Conservation (phyloP, 2,888 invertebrate species). For the Anoncus sp. region DNA sequence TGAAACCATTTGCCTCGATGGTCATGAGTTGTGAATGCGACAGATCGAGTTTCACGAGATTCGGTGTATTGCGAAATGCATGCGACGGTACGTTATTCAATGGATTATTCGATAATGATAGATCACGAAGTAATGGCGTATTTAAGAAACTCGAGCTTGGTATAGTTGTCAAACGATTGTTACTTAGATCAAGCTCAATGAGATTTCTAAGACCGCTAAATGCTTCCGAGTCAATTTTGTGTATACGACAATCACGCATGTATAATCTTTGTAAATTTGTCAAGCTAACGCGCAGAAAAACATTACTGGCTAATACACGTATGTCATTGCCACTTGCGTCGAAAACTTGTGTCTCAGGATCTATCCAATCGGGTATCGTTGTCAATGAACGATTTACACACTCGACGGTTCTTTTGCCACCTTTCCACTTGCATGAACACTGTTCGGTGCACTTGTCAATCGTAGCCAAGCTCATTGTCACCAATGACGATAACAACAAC, state of each 20-base stretch:
- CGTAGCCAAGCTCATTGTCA: slow-evolving; percentile 71
- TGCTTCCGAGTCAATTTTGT: slow-evolving; percentile 93
- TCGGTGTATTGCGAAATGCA: slow-evolving; percentile 90
- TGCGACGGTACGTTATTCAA: slow-evolving; percentile 91
- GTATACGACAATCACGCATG: slow-evolving; percentile 92
- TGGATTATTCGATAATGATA: slow-evolving; percentile 92
- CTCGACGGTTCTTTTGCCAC: slow-evolving; percentile 96
- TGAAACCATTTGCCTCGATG: slow-evolving; percentile 91
- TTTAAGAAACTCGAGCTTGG: slow-evolving; percentile 92
- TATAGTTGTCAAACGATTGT: slow-evolving; percentile 92
- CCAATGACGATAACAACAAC: slow-evolving; percentile 55
- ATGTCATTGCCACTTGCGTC: slow-evolving; percentile 95
- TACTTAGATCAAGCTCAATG: slow-evolving; percentile 94
- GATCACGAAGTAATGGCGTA: slow-evolving; percentile 92
- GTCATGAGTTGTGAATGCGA: slow-evolving; percentile 92
- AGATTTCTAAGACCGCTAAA: slow-evolving; percentile 95
- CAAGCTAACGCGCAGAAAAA: slow-evolving; percentile 92
- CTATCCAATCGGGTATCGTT: slow-evolving; percentile 93
- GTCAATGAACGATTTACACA: slow-evolving; percentile 93
- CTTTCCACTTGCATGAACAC: slow-evolving; percentile 97
- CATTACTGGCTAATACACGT: slow-evolving; percentile 92
- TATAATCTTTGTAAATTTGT: slow-evolving; percentile 95
- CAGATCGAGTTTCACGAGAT: slow-evolving; percentile 92
- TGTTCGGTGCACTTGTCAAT: slow-evolving; percentile 80
- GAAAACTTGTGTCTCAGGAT: slow-evolving; percentile 95